These are phyloP conservation scores for Saguinus imperator DNA, from an alignment of 2,113 vertebrate species.

Conservation along the genomic window DNA sequence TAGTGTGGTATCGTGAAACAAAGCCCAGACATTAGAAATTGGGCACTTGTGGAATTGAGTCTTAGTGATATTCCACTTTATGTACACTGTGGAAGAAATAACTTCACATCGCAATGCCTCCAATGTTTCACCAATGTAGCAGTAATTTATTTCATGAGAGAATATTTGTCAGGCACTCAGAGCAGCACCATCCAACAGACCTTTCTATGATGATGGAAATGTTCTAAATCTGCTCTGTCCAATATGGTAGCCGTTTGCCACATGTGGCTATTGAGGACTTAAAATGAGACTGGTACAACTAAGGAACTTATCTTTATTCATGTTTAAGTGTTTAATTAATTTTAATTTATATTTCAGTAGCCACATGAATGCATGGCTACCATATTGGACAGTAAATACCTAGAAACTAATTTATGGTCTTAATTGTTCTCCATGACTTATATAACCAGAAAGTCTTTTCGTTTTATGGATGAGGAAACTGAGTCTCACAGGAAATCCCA, in stretches of 20 bases:
- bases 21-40: neutral
- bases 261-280: neutral
- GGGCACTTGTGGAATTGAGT: neutral
- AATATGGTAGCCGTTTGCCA: accelerated
- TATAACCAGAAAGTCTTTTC: neutral
- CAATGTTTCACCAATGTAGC: accelerated
- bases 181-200: accelerated
- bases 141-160: accelerated
- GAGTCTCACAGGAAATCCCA: neutral
- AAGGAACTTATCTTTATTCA: neutral
- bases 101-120: accelerated
- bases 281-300: neutral
- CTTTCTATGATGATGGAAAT: neutral
- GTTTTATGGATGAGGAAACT: neutral
- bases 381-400: neutral
- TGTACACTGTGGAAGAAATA: neutral
- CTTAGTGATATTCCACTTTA: accelerated
- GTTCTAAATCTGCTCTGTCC: neutral
- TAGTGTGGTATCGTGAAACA: neutral
- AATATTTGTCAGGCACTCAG: neutral
- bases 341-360: neutral
- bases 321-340: neutral
- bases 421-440: neutral
- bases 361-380: neutral
- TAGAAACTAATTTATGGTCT: neutral